These are phyloP conservation scores for Axis porcinus DNA, from an alignment of 2,113 vertebrate genomes.

Conservation along the genomic window DNA sequence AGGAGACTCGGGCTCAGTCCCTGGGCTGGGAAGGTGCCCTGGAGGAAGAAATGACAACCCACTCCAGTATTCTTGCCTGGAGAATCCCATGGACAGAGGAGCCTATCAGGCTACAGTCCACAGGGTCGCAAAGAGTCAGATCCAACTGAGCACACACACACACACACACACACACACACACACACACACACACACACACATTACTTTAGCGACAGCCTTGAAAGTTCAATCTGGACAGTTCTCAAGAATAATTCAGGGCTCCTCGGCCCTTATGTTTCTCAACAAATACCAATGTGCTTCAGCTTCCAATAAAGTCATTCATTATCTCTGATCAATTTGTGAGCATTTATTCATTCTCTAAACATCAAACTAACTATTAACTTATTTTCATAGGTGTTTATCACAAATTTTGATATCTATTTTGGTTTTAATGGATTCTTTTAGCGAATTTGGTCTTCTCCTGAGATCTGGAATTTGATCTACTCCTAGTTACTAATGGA, in stretches of 20 bases:
- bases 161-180: background rate
- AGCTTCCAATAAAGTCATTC: background rate
- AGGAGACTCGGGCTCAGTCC: background rate
- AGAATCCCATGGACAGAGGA: background rate
- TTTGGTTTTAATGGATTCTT: background rate
- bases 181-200: background rate
- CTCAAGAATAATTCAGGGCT: background rate
- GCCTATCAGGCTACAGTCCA: background rate
- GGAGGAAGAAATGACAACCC: background rate
- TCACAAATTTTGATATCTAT: background rate
- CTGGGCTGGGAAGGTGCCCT: background rate
- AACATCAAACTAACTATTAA: background rate
- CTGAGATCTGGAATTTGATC: background rate
- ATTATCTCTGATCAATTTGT: background rate
- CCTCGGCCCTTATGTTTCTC: background rate
- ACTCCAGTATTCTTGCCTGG: background rate
- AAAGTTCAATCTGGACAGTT: background rate
- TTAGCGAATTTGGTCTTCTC: background rate
- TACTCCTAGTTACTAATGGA: background rate
- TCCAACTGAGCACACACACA: background rate
- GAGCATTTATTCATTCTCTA: background rate
- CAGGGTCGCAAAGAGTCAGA: background rate
- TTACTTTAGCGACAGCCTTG: background rate
- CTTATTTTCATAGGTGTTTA: slow-evolving; percentile 12
- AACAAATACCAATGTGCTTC: background rate